phyloP scores from a whole-genome alignment of 2,888 invertebrate genomes.

The Argynnis bischoffii region DNA sequence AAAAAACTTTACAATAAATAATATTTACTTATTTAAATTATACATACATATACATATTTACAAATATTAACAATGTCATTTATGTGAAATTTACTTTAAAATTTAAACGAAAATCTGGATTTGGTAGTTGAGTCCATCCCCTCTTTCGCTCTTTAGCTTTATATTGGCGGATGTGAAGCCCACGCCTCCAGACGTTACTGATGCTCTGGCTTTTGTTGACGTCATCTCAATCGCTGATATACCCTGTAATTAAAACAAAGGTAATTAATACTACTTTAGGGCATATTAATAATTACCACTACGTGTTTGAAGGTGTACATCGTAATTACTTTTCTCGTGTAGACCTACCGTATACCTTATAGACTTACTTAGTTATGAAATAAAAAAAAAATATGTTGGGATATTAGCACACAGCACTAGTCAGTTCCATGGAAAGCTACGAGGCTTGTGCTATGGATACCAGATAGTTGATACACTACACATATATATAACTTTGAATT shows the following conservation, averaged over 20 bases:
- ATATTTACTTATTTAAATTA: too few relatives aligned
- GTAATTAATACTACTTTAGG: not conserved
- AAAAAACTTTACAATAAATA: too few relatives aligned
- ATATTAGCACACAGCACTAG: too few relatives aligned
- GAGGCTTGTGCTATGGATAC: too few relatives aligned
- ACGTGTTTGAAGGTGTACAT: too few relatives aligned
- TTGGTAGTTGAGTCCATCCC: constrained; percentile 60
- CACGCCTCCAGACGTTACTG: constrained; percentile 65
- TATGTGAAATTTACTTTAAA: not conserved
- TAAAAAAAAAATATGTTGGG: too few relatives aligned
- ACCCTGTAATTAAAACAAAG: constrained; percentile 51
- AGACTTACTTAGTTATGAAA: too few relatives aligned
- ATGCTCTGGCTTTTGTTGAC: constrained; percentile 51
- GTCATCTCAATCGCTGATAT: constrained; percentile 61
- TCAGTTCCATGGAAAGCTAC: too few relatives aligned
- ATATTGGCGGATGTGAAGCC: constrained; percentile 64
- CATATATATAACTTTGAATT: too few relatives aligned
- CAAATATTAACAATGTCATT: not conserved
- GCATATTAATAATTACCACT: not conserved
- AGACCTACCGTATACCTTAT: too few relatives aligned
- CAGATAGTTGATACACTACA: too few relatives aligned
- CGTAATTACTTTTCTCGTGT: too few relatives aligned
- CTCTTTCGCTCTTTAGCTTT: constrained; percentile 60
- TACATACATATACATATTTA: not conserved
- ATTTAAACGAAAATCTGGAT: constrained; percentile 44